phyloP scores from a whole-genome alignment of 2,888 invertebrate species.

The Thymelicus sylvestris region DNA sequence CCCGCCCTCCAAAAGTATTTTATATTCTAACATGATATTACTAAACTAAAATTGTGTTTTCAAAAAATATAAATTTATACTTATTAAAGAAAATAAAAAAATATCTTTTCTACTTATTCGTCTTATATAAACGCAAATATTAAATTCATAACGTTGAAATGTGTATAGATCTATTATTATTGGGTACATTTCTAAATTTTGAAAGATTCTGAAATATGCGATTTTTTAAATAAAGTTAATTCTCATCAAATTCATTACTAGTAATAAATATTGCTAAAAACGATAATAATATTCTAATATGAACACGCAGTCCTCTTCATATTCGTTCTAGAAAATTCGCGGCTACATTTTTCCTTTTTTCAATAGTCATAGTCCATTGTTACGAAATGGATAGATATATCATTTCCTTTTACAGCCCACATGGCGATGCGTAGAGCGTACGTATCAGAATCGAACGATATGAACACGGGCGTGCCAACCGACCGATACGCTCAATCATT shows the following conservation, averaged over 20 bases:
- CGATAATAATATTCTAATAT: neutral
- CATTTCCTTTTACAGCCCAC: constrained; percentile 31
- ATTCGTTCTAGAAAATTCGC: neutral
- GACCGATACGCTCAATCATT: constrained; percentile 60
- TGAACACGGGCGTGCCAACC: constrained; percentile 20
- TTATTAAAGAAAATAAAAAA: too few species aligned
- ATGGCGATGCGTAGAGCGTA: constrained; percentile 16
- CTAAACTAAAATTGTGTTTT: neutral
- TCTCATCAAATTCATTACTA: too few species aligned
- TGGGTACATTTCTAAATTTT: too few species aligned
- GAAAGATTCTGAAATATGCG: too few species aligned
- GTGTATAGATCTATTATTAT: too few species aligned
- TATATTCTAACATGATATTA: neutral
- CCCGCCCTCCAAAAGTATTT: constrained; percentile 38
- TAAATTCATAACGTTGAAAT: too few species aligned
- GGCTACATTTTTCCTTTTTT: constrained; percentile 17
- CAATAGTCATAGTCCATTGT: constrained; percentile 29
- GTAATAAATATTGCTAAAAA: too few species aligned
- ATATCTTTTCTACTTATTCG: too few species aligned
- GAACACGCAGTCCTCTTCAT: neutral
- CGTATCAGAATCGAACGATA: neutral
- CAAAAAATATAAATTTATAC: neutral
- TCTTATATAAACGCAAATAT: too few species aligned
- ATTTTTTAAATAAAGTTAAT: too few species aligned
- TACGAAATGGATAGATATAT: constrained; percentile 22